Evolutionary conservation across 2,888 invertebrate species (phyloP).

Genomic region (Pelosia muscerda): DNA sequence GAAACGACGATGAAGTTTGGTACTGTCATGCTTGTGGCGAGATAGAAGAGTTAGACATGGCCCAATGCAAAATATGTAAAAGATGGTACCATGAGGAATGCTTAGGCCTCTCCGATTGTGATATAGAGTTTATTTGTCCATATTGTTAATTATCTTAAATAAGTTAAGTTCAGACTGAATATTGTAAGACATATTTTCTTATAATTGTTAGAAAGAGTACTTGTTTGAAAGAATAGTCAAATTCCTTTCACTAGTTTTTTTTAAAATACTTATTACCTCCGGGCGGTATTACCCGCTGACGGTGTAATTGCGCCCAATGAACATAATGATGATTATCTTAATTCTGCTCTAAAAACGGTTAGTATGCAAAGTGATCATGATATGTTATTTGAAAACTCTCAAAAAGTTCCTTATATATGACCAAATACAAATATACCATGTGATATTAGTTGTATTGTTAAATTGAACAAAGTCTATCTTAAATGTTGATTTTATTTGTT

Average conservation of each 20-base stretch:
- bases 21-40: constrained; percentile 9
- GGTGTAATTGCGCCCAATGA: constrained; percentile 14
- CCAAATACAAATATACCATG: constrained; percentile 9
- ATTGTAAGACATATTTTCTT: constrained; percentile 13
- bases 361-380: constrained; percentile 9
- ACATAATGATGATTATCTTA: constrained; percentile 8
- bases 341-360: constrained; percentile 8
- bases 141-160: constrained; percentile 10
- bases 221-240: constrained; percentile 10
- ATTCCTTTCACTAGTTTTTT: constrained; percentile 11
- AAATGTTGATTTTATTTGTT: constrained; percentile 10
- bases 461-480: constrained; percentile 7
- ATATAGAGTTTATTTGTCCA: constrained; percentile 6
- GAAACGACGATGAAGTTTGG: constrained; percentile 11
- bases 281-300: not conserved
- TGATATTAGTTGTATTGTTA: constrained; percentile 9
- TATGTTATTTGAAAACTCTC: constrained; percentile 11
- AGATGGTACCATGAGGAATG: constrained; percentile 15
- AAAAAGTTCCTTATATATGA: constrained; percentile 10
- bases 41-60: constrained; percentile 7
- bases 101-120: constrained; percentile 9
- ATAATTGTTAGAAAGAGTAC: constrained; percentile 11
- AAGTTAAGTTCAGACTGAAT: constrained; percentile 6
- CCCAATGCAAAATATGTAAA: constrained; percentile 11
- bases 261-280: constrained; percentile 3